Percentiles rank a stretch among this genome's conserved stretches.
Evolutionary conservation across 2,113 vertebrate species (phyloP).

Genomic region (Tragelaphus scriptus): DNA sequence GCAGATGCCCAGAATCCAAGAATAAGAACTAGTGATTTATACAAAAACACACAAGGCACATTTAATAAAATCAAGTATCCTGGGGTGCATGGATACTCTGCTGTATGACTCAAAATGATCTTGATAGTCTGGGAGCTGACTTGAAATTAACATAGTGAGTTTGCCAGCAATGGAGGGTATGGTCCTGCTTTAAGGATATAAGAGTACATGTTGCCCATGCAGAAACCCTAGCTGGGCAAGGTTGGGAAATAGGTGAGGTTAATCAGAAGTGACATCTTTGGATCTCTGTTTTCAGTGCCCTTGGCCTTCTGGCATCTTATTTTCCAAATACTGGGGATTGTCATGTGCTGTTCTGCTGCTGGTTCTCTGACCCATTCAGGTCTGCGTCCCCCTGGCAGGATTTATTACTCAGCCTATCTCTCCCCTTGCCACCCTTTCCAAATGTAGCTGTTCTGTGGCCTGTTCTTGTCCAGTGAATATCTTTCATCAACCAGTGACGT

Average conservation of each 20-base stretch:
- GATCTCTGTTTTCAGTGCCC: background rate
- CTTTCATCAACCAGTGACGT: background rate
- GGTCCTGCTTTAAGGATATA: background rate
- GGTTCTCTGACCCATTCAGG: background rate
- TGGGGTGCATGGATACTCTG: background rate
- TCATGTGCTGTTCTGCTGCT: background rate
- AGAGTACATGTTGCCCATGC: background rate
- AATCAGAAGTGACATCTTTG: background rate
- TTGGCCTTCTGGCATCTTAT: background rate
- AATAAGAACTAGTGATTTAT: background rate
- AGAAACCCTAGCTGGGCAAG: conserved; percentile 1
- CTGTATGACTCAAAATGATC: background rate
- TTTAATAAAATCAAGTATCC: background rate
- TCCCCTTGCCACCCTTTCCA: background rate
- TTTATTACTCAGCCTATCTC: background rate
- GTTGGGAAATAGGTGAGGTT: background rate
- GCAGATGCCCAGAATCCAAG: background rate
- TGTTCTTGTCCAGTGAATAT: background rate
- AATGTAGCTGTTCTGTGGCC: background rate
- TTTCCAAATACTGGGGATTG: background rate
- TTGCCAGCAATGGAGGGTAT: background rate
- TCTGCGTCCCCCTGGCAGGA: background rate
- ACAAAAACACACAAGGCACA: background rate
- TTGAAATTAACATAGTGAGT: background rate
- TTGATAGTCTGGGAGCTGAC: background rate